A percentile compares a stretch with the other conserved stretches of the same genome.
Evolutionary conservation across 2,797 vertebrate species (phyloP).

Genomic region (Trachops cirrhosus): DNA sequence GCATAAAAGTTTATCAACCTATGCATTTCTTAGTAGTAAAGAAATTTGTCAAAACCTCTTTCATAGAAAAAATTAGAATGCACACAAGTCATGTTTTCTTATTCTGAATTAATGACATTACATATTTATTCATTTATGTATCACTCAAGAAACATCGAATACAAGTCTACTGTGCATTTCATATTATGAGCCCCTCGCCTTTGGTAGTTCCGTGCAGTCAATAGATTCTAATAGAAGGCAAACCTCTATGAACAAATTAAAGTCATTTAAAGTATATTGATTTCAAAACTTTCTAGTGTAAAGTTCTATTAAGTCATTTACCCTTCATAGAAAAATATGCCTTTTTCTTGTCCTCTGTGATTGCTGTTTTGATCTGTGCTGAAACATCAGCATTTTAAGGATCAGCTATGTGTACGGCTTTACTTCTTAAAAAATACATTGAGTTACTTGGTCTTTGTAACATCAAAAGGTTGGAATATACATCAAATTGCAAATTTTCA

Average conservation of each 20-base stretch:
- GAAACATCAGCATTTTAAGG: conserved; percentile 43
- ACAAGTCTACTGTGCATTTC: background rate
- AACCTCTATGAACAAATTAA: background rate
- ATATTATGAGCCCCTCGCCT: background rate
- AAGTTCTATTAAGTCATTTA: background rate
- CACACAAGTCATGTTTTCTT: background rate
- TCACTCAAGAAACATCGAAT: background rate
- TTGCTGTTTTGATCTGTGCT: conserved; percentile 24
- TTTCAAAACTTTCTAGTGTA: background rate
- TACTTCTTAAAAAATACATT: conserved; percentile 8
- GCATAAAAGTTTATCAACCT: background rate
- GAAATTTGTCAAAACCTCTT: background rate
- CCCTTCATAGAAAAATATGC: background rate
- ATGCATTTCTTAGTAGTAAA: background rate
- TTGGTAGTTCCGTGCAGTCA: background rate
- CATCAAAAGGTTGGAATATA: conserved; percentile 3
- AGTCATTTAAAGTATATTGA: background rate
- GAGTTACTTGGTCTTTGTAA: conserved; percentile 12
- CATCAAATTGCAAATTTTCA: conserved; percentile 28
- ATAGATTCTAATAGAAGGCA: background rate
- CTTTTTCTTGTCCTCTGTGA: background rate
- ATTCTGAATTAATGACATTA: background rate
- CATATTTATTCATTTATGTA: background rate
- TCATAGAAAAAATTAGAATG: background rate
- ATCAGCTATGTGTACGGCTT: background rate